Conservation (phyloP, 2,888 invertebrate genomes). For the Nemotelus pantherinus region DNA sequence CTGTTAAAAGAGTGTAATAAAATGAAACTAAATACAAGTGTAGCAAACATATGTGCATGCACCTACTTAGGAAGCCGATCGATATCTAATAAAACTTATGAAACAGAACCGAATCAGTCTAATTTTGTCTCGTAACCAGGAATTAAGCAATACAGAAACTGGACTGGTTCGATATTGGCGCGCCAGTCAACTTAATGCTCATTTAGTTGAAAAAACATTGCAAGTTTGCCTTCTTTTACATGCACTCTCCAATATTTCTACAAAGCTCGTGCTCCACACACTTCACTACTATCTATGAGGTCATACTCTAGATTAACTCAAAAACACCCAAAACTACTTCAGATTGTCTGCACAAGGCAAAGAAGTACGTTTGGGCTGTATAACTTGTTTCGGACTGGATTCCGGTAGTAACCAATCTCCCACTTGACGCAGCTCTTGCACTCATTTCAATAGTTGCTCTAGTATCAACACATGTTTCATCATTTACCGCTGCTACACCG, state of each 20-base stretch:
- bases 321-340: background rate
- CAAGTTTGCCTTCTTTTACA: background rate
- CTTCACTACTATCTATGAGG: background rate
- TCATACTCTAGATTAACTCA: conserved; percentile 14
- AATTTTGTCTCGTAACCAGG: background rate
- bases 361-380: conserved; percentile 19
- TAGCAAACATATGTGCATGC: no score
- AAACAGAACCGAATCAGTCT: background rate
- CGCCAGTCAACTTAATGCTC: conserved; percentile 2
- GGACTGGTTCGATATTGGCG: background rate
- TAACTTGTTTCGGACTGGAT: conserved; percentile 4
- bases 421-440: conserved; percentile 7
- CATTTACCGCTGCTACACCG: background rate
- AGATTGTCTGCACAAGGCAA: background rate
- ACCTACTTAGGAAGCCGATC: no score
- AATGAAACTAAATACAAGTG: no score
- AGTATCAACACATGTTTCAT: conserved; percentile 7
- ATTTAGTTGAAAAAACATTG: conserved; percentile 16
- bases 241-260: background rate
- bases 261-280: conserved; percentile 19
- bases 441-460: background rate
- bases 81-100: background rate
- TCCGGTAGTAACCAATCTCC: conserved; percentile 18
- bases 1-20: no score
- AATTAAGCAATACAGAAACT: background rate